Evolutionary conservation across 2,888 invertebrate genomes (phyloP).

Genomic region (Nycteola revayana): DNA sequence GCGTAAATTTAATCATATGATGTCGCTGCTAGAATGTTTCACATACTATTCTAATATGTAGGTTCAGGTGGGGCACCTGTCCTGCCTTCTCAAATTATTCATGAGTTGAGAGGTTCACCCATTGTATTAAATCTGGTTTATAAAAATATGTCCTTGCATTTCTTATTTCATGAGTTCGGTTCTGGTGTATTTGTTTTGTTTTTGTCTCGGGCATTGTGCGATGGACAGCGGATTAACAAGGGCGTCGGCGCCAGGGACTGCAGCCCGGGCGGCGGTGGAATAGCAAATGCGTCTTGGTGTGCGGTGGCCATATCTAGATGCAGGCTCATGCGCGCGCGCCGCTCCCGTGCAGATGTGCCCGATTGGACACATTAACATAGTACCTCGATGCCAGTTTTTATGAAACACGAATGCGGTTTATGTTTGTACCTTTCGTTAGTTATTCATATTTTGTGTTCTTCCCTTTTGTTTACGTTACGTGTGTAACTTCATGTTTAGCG

Average conservation of each 20-base stretch:
- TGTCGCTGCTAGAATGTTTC: constrained; percentile 1
- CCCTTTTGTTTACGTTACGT: constrained; percentile 7
- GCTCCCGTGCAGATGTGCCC: constrained; percentile 48
- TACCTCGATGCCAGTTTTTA: constrained; percentile 40
- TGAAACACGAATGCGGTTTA: constrained; percentile 36
- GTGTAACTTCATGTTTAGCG: constrained; percentile 38
- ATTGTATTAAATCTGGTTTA: constrained; percentile 53
- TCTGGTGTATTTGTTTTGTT: constrained; percentile 47
- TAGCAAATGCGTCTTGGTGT: constrained; percentile 64
- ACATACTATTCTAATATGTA: constrained; percentile 7
- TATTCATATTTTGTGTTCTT: constrained; percentile 39
- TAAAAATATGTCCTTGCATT: constrained; percentile 49
- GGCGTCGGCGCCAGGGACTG: constrained; percentile 66
- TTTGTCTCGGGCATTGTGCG: constrained; percentile 58
- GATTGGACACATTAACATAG: constrained; percentile 59
- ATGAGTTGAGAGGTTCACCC: constrained; percentile 21
- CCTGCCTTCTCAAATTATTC: constrained; percentile 26
- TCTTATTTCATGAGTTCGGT: constrained; percentile 39
- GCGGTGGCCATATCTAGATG: constrained; percentile 58
- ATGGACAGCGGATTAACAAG: constrained; percentile 73
- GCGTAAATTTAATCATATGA: not conserved
- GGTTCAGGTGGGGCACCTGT: constrained; percentile 5
- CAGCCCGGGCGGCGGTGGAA: constrained; percentile 49
- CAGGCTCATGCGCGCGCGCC: constrained; percentile 40
- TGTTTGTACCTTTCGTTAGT: constrained; percentile 39